phyloP scores from a whole-genome alignment of 2,797 vertebrate species.

The Sebastes matsubarae region DNA sequence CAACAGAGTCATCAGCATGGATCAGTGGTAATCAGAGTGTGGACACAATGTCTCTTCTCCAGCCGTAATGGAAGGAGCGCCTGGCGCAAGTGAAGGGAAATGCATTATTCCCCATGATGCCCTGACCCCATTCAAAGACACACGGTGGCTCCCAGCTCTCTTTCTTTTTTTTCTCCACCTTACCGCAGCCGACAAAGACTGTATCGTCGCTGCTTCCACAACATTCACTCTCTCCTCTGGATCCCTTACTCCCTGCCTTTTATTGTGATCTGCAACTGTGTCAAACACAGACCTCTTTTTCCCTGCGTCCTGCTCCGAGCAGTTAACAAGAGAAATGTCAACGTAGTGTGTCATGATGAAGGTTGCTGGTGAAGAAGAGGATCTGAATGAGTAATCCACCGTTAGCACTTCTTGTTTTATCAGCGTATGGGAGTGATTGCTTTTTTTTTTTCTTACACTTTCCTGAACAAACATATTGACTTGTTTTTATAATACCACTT shows the following conservation, averaged over 20 bases:
- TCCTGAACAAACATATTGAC: constrained; percentile 5
- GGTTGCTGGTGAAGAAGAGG: constrained; percentile 44
- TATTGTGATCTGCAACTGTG: constrained; percentile 54
- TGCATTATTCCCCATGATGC: constrained; percentile 80
- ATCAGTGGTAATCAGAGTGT: constrained; percentile 91
- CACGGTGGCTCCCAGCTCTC: constrained; percentile 68
- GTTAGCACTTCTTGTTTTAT: constrained; percentile 34
- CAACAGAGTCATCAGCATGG: constrained; percentile 91
- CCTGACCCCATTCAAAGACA: constrained; percentile 83
- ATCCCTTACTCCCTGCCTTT: constrained; percentile 47
- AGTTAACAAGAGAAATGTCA: constrained; percentile 60
- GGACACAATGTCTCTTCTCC: constrained; percentile 83
- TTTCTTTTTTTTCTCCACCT: constrained; percentile 33
- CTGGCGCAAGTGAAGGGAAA: constrained; percentile 76
- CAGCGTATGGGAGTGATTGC: not conserved
- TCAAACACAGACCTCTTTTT: constrained; percentile 51
- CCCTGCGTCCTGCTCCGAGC: constrained; percentile 37
- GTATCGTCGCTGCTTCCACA: constrained; percentile 48
- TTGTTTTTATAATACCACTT: constrained; percentile 23
- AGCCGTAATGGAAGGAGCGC: constrained; percentile 80
- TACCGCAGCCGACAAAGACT: constrained; percentile 54
- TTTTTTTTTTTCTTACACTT: not conserved
- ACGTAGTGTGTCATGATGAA: constrained; percentile 42
- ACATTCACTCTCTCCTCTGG: constrained; percentile 48
- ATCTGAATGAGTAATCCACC: constrained; percentile 50